Evolutionary conservation across 1,140 invertebrate species (phyloP).

Genomic region (Lepidostoma basale): DNA sequence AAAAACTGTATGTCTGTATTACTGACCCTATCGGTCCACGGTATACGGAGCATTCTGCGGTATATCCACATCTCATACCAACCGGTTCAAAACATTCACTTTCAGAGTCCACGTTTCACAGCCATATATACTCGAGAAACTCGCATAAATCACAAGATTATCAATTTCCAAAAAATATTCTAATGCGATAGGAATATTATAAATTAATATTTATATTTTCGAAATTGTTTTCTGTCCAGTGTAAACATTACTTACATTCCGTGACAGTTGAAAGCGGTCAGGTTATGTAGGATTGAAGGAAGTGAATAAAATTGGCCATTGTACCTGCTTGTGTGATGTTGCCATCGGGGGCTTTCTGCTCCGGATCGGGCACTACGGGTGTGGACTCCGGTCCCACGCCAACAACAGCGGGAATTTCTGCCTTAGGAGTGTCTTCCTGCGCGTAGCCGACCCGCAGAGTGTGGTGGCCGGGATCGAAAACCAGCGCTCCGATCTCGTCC

Average conservation of each 20-base stretch:
- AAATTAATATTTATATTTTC: too few relatives aligned
- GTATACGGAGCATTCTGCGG: too few relatives aligned
- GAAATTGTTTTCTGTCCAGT: too few relatives aligned
- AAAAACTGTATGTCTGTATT: too few relatives aligned
- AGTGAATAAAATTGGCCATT: not conserved
- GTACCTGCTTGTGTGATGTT: constrained; percentile 57
- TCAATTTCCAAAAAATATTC: too few relatives aligned
- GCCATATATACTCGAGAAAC: too few relatives aligned
- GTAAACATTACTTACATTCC: not conserved
- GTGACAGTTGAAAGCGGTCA: not conserved
- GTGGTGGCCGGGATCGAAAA: constrained; percentile 95
- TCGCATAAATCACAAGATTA: too few relatives aligned
- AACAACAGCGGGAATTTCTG: constrained; percentile 86
- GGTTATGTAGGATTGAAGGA: not conserved
- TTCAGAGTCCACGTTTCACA: too few relatives aligned
- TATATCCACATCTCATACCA: too few relatives aligned
- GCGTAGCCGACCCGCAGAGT: constrained; percentile 83
- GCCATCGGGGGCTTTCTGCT: constrained; percentile 68
- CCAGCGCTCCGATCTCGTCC: constrained; percentile 97
- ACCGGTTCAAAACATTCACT: too few relatives aligned
- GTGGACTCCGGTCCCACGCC: constrained; percentile 68
- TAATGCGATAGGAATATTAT: too few relatives aligned
- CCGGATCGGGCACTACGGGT: constrained; percentile 63
- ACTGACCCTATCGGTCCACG: too few relatives aligned
- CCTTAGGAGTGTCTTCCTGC: constrained; percentile 91